Base-by-base conservation (phyloP, 2,797 vertebrate species). In the Poeciliopsis paucimaculata region DNA sequence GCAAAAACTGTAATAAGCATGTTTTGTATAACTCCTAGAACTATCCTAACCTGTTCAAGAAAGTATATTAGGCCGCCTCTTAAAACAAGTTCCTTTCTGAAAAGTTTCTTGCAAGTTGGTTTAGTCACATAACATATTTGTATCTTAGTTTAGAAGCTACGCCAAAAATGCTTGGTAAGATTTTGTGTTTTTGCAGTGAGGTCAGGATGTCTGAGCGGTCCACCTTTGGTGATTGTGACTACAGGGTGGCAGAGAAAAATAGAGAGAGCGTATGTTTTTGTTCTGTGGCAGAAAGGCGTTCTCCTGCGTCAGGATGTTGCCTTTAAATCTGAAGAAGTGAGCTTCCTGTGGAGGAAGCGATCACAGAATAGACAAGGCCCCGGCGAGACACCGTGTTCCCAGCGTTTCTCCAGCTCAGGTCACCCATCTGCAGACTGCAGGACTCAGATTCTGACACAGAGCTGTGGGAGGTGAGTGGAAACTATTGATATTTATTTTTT, bases 341-440 rank as follows among this genome's bases (percentile, higher is more conserved):
- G 88, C 86, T 96, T 96, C 96, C 95, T 95, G 94, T 86, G 88
- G 92, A 95, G 95, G 95, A 96, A 96, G 90, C 88, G 90, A 95
- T 95, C 91, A 91, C 90, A 94, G 93, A 94, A 88, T 89, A 90
- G 94, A 93, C 93, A 79, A 94, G 93, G 91, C 88, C 87, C 34
- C 62, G 92, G 76, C 76, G 28, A 93, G 92, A 92, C 90, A 75
- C 86, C 43, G 64, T 90, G 91, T 94, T 92, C 91, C 88, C 87
- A 82, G 47, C 87, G 82, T 85, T 92, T 88, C 57, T 81, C 15
- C 36, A 80, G 83, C 57, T 77, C 92, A 88, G 91, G 91, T 93
- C 91, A 83, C 41, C 43, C 31, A 12, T 80, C 81, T 72, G 86
- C 86, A 81, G 84, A 83, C 77, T 9, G 6, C 23, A 46, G 70